A percentile compares a stretch with the other conserved stretches of the same genome.
phyloP scores from a whole-genome alignment of 2,888 invertebrate species.

The Pimpla rufipes region DNA sequence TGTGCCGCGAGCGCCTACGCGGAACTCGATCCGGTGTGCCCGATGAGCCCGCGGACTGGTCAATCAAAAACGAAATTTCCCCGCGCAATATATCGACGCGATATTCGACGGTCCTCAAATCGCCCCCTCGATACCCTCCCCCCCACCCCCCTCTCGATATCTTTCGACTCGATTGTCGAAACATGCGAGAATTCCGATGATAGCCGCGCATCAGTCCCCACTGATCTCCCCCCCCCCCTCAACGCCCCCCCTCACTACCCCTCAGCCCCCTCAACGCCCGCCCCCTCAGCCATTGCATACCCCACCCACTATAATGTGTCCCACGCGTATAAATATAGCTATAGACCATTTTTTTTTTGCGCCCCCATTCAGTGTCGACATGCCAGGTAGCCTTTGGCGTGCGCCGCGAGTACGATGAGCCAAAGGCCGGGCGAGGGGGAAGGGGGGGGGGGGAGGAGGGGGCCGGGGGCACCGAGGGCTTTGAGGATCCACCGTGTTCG shows the following conservation, averaged over 20 bases:
- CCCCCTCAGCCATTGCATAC: neutral
- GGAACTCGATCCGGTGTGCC: neutral
- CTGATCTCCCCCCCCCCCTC: neutral
- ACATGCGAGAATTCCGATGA: conserved; percentile 1
- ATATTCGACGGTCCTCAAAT: conserved; percentile 14
- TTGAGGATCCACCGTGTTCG: conserved; percentile 35
- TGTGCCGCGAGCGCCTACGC: neutral
- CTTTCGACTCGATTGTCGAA: conserved; percentile 12
- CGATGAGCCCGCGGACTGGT: conserved; percentile 21
- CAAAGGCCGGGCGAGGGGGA: conserved; percentile 11
- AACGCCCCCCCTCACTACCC: too few relatives aligned
- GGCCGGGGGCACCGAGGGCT: conserved; percentile 1
- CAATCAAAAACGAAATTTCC: conserved; percentile 38
- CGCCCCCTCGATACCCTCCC: neutral
- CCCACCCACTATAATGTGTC: neutral
- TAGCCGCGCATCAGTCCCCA: conserved; percentile 17
- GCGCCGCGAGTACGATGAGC: neutral
- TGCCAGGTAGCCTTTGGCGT: conserved; percentile 14
- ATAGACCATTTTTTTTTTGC: conserved; percentile 24
- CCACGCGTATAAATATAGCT: neutral
- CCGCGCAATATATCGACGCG: conserved; percentile 17
- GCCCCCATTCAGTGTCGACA: conserved; percentile 2
- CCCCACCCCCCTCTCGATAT: neutral
- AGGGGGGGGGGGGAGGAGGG: too few relatives aligned
- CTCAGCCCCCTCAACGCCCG: too few relatives aligned